Conservation (phyloP, 2,113 vertebrate species). For the Mormyrus iriodes region DNA sequence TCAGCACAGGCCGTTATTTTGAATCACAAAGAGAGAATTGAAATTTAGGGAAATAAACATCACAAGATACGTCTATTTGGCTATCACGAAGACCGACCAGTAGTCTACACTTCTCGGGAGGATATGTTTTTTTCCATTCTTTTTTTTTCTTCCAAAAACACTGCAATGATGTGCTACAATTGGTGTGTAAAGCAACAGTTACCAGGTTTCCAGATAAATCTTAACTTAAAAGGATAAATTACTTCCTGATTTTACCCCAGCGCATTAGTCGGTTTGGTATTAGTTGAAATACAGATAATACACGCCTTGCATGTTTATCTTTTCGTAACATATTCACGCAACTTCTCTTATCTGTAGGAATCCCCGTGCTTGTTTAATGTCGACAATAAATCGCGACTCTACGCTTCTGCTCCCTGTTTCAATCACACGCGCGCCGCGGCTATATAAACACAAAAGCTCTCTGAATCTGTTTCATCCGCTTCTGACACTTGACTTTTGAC, state of each 20-base stretch:
- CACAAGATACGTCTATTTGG: neutral
- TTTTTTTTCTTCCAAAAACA: neutral
- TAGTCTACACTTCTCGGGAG: neutral
- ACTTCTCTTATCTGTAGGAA: conserved; percentile 43
- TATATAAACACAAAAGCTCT: conserved; percentile 27
- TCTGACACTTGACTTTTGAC: conserved; percentile 25
- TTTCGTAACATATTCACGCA: conserved; percentile 30
- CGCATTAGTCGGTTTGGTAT: neutral
- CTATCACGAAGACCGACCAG: neutral
- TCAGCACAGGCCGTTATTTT: neutral
- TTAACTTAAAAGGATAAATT: neutral
- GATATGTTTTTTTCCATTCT: neutral
- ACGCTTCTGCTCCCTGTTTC: conserved; percentile 21
- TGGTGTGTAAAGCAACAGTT: neutral
- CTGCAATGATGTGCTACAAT: neutral
- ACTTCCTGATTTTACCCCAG: neutral
- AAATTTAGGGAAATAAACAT: conserved; percentile 2
- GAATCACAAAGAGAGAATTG: neutral
- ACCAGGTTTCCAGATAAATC: neutral
- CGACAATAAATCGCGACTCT: conserved; percentile 46
- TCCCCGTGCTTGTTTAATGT: conserved; percentile 47
- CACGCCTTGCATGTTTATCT: conserved; percentile 28
- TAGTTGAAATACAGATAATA: conserved; percentile 4
- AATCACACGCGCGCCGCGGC: conserved; percentile 8
- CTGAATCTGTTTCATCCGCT: conserved; percentile 24